Conservation (phyloP, 1,140 invertebrate species). For the Drosophila malerkotliana region DNA sequence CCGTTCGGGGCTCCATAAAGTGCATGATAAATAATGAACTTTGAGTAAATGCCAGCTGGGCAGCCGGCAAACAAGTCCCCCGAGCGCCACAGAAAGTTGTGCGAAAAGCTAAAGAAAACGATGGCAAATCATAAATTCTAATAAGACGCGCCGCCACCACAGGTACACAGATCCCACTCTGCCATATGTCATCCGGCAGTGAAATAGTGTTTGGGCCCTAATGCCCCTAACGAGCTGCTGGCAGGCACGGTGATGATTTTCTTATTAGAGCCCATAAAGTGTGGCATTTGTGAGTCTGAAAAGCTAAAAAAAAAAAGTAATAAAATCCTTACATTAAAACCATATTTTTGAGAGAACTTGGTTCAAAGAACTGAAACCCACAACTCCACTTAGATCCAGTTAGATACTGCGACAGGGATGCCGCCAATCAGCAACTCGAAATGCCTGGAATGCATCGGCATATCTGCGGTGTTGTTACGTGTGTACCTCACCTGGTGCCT, state of each 20-base stretch:
- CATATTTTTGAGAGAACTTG: too few relatives aligned
- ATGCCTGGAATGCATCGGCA: constrained; percentile 47
- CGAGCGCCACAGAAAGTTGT: constrained; percentile 20
- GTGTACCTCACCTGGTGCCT: constrained; percentile 1
- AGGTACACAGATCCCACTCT: constrained; percentile 41
- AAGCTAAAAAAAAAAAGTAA: neutral
- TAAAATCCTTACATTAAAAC: too few relatives aligned
- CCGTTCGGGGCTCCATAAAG: constrained; percentile 42
- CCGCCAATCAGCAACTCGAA: constrained; percentile 66
- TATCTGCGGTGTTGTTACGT: constrained; percentile 6
- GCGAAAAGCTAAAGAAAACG: constrained; percentile 25
- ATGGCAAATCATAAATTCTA: constrained; percentile 61
- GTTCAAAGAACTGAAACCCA: constrained; percentile 43
- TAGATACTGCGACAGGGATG: constrained; percentile 40
- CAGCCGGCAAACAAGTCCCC: constrained; percentile 7
- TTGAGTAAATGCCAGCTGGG: constrained; percentile 53
- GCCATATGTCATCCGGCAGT: constrained; percentile 42
- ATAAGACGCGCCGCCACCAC: constrained; percentile 47
- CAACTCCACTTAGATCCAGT: constrained; percentile 51
- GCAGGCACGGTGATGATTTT: constrained; percentile 30
- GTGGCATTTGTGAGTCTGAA: constrained; percentile 36
- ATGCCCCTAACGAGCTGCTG: constrained; percentile 54
- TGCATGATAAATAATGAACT: constrained; percentile 59
- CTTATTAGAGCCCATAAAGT: constrained; percentile 46
- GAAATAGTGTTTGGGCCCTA: constrained; percentile 44